Evolutionary conservation across 2,888 invertebrate genomes (phyloP), one percentile per base, ranked within the genome.

Genomic region (Pseudococcus jackbeardsleyi): DNA sequence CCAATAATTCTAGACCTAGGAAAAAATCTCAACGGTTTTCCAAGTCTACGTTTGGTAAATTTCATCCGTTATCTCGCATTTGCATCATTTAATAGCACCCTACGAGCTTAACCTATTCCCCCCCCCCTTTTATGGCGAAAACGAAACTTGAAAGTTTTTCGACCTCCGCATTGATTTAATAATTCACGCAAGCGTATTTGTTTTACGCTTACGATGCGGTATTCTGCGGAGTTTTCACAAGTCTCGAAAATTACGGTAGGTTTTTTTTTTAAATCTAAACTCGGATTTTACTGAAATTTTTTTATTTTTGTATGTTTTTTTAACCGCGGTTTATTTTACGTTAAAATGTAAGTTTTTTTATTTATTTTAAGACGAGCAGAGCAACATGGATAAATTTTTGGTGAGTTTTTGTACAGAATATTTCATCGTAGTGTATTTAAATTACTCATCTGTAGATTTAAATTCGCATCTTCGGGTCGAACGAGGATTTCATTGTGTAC

Each of bases 81-180:
- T 46, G 79, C 42, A 82, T 82, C 79, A 46, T 82, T 19, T 82
- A 82, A 46, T 46, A 42, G 19, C 19, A 82, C 42, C 22, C 79
- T n/a, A 22, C 26, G 26, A 82, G n/a, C 19, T 33, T 19, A 46
- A 46, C 42, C 79, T 19, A 82, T 82, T 82, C 46, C 17, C 46
- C 79, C 46, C 17, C 46, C 79, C 17, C 72, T 33, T 54, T 54
- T 22, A 39, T 77, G n/a, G 77, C 12, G 42, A 42, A 72, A 11
- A 77, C 39, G 46, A 22, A 82, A 82, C 79, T 82, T 82, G 39
- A 82, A 82, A 82, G 79, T 82, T 82, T 82, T 33, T 82, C 79
- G 79, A 82, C 79, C 79, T 82, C 79, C 79, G 79, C 79, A 82
- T 82, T 82, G 79, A 82, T 82, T 82, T 82, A 82, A 82, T 82